phyloP scores from a whole-genome alignment of 2,113 vertebrate genomes.

The Lichenostomus cassidix region DNA sequence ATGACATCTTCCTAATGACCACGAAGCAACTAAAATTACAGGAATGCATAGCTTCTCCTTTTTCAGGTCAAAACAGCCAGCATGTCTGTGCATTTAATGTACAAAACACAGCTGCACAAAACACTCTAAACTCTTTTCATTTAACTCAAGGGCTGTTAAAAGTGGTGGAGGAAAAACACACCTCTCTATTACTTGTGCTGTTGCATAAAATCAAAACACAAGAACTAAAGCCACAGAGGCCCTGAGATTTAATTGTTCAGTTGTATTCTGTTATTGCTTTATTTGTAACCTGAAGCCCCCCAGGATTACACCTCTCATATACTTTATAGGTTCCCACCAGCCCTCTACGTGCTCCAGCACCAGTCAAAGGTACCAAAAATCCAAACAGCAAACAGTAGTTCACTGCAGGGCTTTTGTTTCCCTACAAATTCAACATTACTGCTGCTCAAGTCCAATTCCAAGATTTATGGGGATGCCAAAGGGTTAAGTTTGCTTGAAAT shows the following conservation, averaged over 20 bases:
- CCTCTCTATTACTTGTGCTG: background rate
- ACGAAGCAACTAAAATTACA: slow-evolving; percentile 36
- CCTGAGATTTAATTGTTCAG: slow-evolving; percentile 51
- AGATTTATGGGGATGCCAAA: slow-evolving; percentile 36
- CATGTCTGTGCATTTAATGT: background rate
- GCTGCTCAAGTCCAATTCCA: background rate
- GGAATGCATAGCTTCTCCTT: background rate
- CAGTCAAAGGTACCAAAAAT: background rate
- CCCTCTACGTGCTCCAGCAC: background rate
- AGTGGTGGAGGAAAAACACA: background rate
- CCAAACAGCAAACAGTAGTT: background rate
- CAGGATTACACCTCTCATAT: background rate
- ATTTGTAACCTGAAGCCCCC: slow-evolving; percentile 6
- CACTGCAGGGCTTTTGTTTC: background rate
- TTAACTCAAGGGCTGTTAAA: slow-evolving; percentile 36
- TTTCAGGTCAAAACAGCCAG: slow-evolving; percentile 12
- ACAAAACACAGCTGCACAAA: slow-evolving; percentile 18
- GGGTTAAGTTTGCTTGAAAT: background rate
- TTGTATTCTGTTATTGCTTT: slow-evolving; percentile 41
- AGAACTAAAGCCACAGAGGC: slow-evolving; percentile 8
- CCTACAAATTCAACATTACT: background rate
- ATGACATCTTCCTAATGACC: slow-evolving; percentile 35
- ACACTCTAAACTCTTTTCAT: background rate
- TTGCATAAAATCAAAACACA: slow-evolving; percentile 48
- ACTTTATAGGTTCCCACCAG: background rate